Evolutionary conservation across 2,797 vertebrate genomes (phyloP).

Genomic region (Ctenopoma kingsleyae): DNA sequence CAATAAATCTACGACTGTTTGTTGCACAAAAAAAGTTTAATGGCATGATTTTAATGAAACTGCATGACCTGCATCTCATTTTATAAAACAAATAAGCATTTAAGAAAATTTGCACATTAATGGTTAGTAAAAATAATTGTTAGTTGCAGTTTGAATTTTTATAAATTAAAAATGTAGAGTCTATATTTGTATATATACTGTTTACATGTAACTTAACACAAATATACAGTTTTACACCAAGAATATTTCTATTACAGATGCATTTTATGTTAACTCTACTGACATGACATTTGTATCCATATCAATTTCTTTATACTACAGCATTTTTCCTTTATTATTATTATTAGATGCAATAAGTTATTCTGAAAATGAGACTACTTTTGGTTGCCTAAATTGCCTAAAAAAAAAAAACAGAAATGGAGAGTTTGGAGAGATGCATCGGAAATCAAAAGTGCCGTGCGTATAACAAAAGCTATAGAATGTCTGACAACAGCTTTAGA

Average conservation of each 20-base stretch:
- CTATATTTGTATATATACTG: no score
- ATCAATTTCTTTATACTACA: background rate
- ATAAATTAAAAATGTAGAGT: no score
- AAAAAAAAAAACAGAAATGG: no score
- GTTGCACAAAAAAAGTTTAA: background rate
- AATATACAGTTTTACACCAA: background rate
- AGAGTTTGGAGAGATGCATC: background rate
- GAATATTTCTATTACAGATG: background rate
- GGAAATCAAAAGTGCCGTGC: constrained; percentile 22
- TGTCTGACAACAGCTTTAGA: constrained; percentile 60
- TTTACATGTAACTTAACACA: background rate
- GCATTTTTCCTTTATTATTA: background rate
- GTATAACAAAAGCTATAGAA: constrained; percentile 63
- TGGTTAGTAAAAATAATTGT: no score
- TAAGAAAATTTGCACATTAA: no score
- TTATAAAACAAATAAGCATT: no score
- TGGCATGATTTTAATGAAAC: no score
- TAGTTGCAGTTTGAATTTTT: no score
- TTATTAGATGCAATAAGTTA: background rate
- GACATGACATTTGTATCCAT: background rate
- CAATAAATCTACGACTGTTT: background rate
- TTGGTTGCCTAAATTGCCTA: no score
- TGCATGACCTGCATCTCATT: no score
- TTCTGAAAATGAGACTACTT: no score
- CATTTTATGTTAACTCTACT: no score